Evolutionary conservation across 2,888 invertebrate species (phyloP).

Genomic region (Athripsodes cinereus): DNA sequence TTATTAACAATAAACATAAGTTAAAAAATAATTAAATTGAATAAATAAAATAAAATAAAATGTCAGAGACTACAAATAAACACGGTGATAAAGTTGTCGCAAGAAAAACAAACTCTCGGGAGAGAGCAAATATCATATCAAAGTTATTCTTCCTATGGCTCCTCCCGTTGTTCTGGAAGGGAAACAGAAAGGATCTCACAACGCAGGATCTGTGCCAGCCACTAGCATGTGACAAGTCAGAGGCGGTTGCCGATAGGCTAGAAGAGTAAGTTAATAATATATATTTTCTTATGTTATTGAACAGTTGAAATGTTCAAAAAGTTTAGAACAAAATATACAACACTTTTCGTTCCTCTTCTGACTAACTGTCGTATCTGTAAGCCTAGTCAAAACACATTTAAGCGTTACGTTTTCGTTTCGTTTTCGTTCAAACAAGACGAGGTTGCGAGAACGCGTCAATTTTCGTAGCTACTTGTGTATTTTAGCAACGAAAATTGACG

Average conservation of each 20-base stretch:
- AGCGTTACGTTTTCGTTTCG: too few relatives aligned
- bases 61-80: neutral
- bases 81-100: slow-evolving; percentile 1
- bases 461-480: too few relatives aligned
- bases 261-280: slow-evolving; percentile 24
- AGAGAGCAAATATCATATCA: slow-evolving; percentile 13
- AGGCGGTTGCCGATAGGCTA: slow-evolving; percentile 14
- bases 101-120: slow-evolving; percentile 15
- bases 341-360: too few relatives aligned
- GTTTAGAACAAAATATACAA: too few relatives aligned
- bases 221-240: slow-evolving; percentile 13
- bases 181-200: slow-evolving; percentile 17
- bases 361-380: too few relatives aligned
- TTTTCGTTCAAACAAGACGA: too few relatives aligned
- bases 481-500: too few relatives aligned
- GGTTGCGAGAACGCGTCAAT: too few relatives aligned
- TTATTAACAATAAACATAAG: too few relatives aligned
- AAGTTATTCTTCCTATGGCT: slow-evolving; percentile 22
- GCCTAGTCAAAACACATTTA: too few relatives aligned
- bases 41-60: neutral
- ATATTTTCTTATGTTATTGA: slow-evolving; percentile 56
- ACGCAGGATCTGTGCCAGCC: slow-evolving; percentile 22
- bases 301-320: slow-evolving; percentile 53
- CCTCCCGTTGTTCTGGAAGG: slow-evolving; percentile 23
- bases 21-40: too few relatives aligned